Evolutionary conservation across 2,888 invertebrate species (phyloP), one percentile per base, ranked within the genome.

Genomic region (Zootermopsis nevadensis): DNA sequence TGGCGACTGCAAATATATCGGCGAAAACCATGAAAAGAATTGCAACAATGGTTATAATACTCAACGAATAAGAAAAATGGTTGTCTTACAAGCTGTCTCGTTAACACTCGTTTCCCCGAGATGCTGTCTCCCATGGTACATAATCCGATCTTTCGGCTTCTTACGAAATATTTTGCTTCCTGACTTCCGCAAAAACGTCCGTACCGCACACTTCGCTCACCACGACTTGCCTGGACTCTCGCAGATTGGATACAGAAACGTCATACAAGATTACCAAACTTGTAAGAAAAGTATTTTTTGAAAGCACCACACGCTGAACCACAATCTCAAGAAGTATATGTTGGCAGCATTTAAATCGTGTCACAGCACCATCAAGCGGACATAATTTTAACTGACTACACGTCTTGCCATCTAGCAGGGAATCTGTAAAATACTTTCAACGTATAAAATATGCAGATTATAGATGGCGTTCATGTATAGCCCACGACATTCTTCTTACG

Each of bases 31-130:
- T 42, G 31, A 82, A 80, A 55, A 60, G 55, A 72, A 72, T 76
- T 74, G 31, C 74, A 82, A 60, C 42, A 74, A 74, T 82, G 38
- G 30, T 55, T 55, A 72, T 82, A 60, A 80, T 27, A 31, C 12
- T 55, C 55, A 55, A 1, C n/a, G 15, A 80, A 72, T 33, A 19
- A 33, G 15, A 24, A 55, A 80, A 38, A 15, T 60, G 22, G 24
- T 35, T 79, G 53, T 67, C 93, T 92, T 89, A 93, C 93, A 92
- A 93, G 91, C 88, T 93, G 93, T 87, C 93, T 91, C 86, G 92
- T 89, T 88, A 60, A 60, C 60, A 92, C 81, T 42, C 84, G 82
- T 48, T 82, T 84, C 55, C 79, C 84, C 24, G 79, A 22, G 31
- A 38, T 84, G 79, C 53, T 77, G 82, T 84, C 84, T 66, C 76